Conservation (phyloP, 2,113 vertebrate genomes). For the Glareola pratincola region DNA sequence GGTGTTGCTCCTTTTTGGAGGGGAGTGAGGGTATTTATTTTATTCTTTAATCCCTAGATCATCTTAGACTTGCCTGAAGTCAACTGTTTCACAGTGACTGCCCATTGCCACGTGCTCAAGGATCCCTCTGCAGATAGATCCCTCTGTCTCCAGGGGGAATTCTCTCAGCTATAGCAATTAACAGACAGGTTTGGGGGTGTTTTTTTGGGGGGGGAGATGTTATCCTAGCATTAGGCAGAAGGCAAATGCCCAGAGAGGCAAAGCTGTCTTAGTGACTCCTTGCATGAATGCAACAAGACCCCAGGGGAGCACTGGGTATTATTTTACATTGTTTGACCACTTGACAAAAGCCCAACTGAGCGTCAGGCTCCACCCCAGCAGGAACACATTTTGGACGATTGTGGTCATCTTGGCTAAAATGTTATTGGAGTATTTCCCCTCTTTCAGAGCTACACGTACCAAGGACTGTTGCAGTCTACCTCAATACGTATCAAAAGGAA, state of each 20-base stretch:
- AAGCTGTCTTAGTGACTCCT: not conserved
- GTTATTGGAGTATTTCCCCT: not conserved
- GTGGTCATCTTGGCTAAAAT: not conserved
- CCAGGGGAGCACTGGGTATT: not conserved
- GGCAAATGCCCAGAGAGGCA: not conserved
- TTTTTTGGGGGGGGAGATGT: rapidly evolving
- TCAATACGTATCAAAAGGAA: not conserved
- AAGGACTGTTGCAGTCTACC: not conserved
- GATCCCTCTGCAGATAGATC: not conserved
- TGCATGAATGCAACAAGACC: not conserved
- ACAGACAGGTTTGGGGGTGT: not conserved
- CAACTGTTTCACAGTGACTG: not conserved
- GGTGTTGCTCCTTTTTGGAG: not conserved
- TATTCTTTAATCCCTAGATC: not conserved
- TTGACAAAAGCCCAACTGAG: not conserved
- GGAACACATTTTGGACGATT: not conserved
- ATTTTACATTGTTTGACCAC: not conserved
- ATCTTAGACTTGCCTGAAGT: not conserved
- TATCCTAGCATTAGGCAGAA: not conserved
- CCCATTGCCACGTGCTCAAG: rapidly evolving
- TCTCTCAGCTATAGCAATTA: not conserved
- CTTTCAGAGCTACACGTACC: not conserved
- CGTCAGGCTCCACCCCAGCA: not conserved
- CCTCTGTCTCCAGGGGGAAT: not conserved
- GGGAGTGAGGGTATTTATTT: not conserved